A percentile compares a stretch with the other conserved stretches of the same genome.
These are phyloP conservation scores for Agrochola litura DNA, from an alignment of 2,888 invertebrate species.

Conservation along the genomic window DNA sequence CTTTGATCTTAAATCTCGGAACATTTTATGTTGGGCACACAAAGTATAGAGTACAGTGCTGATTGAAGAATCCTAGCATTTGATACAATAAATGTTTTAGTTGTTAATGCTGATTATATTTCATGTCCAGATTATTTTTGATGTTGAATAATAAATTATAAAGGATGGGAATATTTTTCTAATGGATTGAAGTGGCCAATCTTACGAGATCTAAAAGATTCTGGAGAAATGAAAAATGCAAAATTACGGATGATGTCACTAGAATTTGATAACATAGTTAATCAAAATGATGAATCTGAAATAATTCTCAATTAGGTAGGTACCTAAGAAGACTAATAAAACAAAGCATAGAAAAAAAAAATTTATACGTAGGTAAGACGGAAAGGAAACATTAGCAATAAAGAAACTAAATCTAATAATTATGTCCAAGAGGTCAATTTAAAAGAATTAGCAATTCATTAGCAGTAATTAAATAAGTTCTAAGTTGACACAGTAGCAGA, in stretches of 20 bases:
- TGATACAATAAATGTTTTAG: conserved; percentile 63
- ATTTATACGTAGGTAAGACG: not conserved
- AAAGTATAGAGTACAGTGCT: conserved; percentile 74
- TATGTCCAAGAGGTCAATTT: conserved; percentile 7
- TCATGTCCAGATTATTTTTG: conserved; percentile 56
- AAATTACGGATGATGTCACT: conserved; percentile 8
- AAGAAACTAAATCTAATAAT: conserved; percentile 1
- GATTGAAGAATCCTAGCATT: conserved; percentile 59
- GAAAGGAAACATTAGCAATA: conserved; percentile 6
- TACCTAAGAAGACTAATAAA: not conserved
- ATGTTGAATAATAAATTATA: conserved; percentile 55
- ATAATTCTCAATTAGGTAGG: not conserved
- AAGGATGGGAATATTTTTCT: conserved; percentile 19
- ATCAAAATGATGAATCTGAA: conserved; percentile 17
- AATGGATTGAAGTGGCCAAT: conserved; percentile 26
- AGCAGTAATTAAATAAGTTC: not conserved
- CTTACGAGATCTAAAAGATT: conserved; percentile 24
- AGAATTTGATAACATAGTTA: conserved; percentile 11
- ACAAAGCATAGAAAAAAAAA: not conserved
- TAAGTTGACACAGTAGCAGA: conserved; percentile 9
- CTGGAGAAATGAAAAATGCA: conserved; percentile 19
- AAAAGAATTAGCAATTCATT: conserved; percentile 18
- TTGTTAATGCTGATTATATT: conserved; percentile 62
- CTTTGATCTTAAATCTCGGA: conserved; percentile 88
- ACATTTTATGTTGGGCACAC: conserved; percentile 82